Evolutionary conservation across 2,113 vertebrate species (phyloP).

Genomic region (Pelvicachromis taeniatus): DNA sequence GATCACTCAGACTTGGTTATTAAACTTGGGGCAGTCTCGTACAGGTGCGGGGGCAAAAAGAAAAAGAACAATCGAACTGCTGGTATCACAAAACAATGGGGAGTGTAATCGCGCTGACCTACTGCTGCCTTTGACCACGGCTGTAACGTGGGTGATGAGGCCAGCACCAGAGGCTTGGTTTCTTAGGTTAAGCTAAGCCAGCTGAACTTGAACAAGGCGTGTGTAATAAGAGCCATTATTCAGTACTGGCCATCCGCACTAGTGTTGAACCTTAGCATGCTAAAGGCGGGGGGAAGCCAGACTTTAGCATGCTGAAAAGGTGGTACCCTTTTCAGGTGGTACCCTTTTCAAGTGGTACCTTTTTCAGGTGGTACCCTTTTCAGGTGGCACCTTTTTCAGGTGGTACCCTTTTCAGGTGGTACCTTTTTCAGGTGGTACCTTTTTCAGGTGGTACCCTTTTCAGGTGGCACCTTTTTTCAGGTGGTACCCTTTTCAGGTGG

Average conservation of each 20-base stretch:
- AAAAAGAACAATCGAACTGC: slow-evolving; percentile 26
- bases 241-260: background rate
- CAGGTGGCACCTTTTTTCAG: too few relatives aligned
- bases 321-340: too few relatives aligned
- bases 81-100: slow-evolving; percentile 60
- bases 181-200: background rate
- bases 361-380: too few relatives aligned
- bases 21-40: slow-evolving; percentile 11
- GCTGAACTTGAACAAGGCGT: slow-evolving; percentile 25
- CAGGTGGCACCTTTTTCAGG: too few relatives aligned
- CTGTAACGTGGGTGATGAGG: background rate
- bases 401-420: too few relatives aligned
- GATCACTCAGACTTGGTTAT: slow-evolving; percentile 41
- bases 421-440: too few relatives aligned
- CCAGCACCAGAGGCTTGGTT: background rate
- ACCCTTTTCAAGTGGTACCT: too few relatives aligned
- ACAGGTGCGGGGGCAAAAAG: background rate
- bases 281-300: background rate
- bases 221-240: background rate
- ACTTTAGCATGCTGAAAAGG: too few relatives aligned
- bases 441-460: too few relatives aligned
- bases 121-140: background rate
- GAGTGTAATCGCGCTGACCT: background rate
- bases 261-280: background rate
- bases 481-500: too few relatives aligned